Evolutionary conservation across 2,113 vertebrate genomes (phyloP).

Genomic region (Hystrix cristata): DNA sequence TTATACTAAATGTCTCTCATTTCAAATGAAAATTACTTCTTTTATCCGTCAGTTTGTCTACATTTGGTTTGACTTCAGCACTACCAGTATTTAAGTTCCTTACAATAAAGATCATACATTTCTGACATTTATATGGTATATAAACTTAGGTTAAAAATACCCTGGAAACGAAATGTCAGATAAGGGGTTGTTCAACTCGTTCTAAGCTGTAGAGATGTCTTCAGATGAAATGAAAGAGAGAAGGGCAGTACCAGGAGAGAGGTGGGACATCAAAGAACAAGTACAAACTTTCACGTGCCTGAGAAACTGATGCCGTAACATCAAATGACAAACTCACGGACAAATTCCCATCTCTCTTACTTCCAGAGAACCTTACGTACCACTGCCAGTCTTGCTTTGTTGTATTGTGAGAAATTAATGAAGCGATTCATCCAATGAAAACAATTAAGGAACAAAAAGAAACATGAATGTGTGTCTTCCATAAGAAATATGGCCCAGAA

Average conservation of each 20-base stretch:
- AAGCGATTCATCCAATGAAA: background rate
- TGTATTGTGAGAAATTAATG: conserved; percentile 17
- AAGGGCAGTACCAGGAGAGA: background rate
- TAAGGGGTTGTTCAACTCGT: background rate
- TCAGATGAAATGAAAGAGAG: background rate
- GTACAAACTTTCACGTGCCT: background rate
- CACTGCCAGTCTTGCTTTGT: background rate
- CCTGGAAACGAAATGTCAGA: background rate
- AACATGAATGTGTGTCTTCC: background rate
- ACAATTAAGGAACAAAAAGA: background rate
- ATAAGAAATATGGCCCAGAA: background rate
- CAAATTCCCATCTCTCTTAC: background rate
- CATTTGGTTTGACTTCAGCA: background rate
- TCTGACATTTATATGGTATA: background rate
- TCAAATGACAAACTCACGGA: background rate
- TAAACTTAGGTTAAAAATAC: conserved; percentile 21
- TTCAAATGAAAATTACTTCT: background rate
- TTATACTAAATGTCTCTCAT: background rate
- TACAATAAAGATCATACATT: background rate
- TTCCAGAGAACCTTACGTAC: background rate
- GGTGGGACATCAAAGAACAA: background rate
- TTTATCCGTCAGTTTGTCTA: background rate
- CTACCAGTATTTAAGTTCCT: background rate
- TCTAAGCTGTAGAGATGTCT: background rate
- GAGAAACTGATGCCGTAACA: background rate